Conservation (phyloP, 2,888 invertebrate genomes). For the Miltochrista miniata region DNA sequence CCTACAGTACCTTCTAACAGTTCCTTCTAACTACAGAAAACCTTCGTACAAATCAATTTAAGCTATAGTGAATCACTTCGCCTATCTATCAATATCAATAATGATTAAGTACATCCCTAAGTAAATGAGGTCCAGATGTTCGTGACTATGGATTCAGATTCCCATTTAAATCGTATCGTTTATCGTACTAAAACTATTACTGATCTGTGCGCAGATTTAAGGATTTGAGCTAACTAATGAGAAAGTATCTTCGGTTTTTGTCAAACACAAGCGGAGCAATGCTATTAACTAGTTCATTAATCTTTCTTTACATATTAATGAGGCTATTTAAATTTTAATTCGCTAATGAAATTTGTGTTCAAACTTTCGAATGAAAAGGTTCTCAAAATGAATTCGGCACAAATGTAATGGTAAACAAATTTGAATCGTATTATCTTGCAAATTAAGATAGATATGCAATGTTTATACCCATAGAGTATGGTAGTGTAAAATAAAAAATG, state of each 20-base stretch:
- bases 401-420: conserved; percentile 1
- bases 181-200: conserved; percentile 20
- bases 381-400: conserved; percentile 8
- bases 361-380: conserved; percentile 43
- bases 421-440: neutral
- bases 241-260: conserved; percentile 31
- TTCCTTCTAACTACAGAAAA: too few relatives aligned
- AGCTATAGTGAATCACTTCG: too few relatives aligned
- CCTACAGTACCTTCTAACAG: too few relatives aligned
- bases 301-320: conserved; percentile 51
- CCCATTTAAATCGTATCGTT: neutral
- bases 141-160: too few relatives aligned
- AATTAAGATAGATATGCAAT: too few relatives aligned
- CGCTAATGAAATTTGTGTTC: conserved; percentile 47
- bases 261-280: conserved; percentile 19
- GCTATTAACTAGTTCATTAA: conserved; percentile 46
- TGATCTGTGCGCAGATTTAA: conserved; percentile 2
- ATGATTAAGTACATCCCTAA: too few relatives aligned
- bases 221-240: conserved; percentile 16
- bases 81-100: too few relatives aligned
- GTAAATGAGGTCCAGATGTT: too few relatives aligned
- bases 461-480: too few relatives aligned
- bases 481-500: too few relatives aligned
- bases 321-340: conserved; percentile 51
- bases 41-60: too few relatives aligned